These are phyloP conservation scores for Denticeps clupeoides DNA, from an alignment of 2,797 vertebrate genomes.

Conservation along the genomic window DNA sequence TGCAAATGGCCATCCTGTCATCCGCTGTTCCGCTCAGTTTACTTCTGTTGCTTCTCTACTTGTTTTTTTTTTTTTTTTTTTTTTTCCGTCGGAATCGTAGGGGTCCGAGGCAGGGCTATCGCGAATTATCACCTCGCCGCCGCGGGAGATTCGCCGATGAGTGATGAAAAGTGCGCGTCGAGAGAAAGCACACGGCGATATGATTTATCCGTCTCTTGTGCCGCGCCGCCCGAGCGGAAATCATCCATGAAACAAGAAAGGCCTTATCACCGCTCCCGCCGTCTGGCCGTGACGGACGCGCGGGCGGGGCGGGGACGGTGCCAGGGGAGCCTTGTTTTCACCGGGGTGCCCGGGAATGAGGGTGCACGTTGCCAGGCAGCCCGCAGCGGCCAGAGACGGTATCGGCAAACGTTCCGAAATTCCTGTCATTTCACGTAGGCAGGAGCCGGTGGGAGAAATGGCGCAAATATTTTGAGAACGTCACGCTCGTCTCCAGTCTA, in stretches of 20 bases:
- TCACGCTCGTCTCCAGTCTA: too few relatives aligned
- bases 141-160: slow-evolving; percentile 54
- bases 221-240: slow-evolving; percentile 37
- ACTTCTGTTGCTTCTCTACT: slow-evolving; percentile 49
- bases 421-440: too few relatives aligned
- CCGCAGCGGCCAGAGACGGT: too few relatives aligned
- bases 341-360: too few relatives aligned
- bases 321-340: too few relatives aligned
- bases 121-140: slow-evolving; percentile 52
- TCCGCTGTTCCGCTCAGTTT: slow-evolving; percentile 51
- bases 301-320: too few relatives aligned
- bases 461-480: too few relatives aligned
- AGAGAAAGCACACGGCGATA: slow-evolving; percentile 33
- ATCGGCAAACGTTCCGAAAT: too few relatives aligned
- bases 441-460: too few relatives aligned
- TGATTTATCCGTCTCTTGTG: slow-evolving; percentile 37
- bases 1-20: slow-evolving; percentile 55
- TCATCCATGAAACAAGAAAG: slow-evolving; percentile 36
- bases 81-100: slow-evolving; percentile 54
- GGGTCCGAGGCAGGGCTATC: slow-evolving; percentile 44
- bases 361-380: too few relatives aligned
- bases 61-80: slow-evolving; percentile 37
- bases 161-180: slow-evolving; percentile 49
- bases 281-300: slow-evolving; percentile 27
- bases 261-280: slow-evolving; percentile 40